Conservation (phyloP, 2,888 invertebrate species). For the Imbricaverruca yamaguchii region DNA sequence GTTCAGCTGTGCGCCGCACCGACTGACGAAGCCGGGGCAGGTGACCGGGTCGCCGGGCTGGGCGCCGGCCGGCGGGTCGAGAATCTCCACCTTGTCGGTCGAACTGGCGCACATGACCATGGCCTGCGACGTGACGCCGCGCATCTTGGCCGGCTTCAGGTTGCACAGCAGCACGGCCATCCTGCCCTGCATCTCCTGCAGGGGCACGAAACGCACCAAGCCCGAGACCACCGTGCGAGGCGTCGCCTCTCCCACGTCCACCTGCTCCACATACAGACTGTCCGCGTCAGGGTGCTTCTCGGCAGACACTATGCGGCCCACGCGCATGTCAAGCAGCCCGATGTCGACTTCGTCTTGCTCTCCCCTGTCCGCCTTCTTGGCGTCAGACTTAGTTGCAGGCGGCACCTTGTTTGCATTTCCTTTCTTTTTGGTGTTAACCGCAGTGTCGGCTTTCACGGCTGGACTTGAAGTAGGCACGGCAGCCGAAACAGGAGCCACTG, state of each 20-base stretch:
- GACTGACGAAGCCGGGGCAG: slow-evolving; percentile 60
- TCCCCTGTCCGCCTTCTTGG: neutral
- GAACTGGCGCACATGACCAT: slow-evolving; percentile 89
- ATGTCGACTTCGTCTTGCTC: neutral
- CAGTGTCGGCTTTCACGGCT: neutral
- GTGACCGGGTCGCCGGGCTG: slow-evolving; percentile 59
- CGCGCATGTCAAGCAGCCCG: slow-evolving; percentile 39
- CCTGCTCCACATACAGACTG: slow-evolving; percentile 52
- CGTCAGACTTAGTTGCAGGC: neutral
- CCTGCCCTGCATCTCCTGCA: slow-evolving; percentile 74
- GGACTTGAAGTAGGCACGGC: neutral
- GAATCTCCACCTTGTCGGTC: slow-evolving; percentile 58
- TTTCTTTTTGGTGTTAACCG: neutral
- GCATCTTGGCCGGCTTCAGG: slow-evolving; percentile 89
- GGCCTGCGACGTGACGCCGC: slow-evolving; percentile 76
- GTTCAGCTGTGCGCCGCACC: slow-evolving; percentile 71
- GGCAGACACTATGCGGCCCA: slow-evolving; percentile 46
- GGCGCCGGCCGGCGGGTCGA: slow-evolving; percentile 60
- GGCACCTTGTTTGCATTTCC: neutral
- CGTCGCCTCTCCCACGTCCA: slow-evolving; percentile 48
- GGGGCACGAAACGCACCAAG: slow-evolving; percentile 75
- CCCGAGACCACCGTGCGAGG: slow-evolving; percentile 62
- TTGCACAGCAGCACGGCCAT: slow-evolving; percentile 82
- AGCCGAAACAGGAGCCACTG: neutral
- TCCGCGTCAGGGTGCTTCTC: slow-evolving; percentile 55